Evolutionary conservation across 2,113 vertebrate species (phyloP).

Genomic region (Poeciliopsis occidentalis): DNA sequence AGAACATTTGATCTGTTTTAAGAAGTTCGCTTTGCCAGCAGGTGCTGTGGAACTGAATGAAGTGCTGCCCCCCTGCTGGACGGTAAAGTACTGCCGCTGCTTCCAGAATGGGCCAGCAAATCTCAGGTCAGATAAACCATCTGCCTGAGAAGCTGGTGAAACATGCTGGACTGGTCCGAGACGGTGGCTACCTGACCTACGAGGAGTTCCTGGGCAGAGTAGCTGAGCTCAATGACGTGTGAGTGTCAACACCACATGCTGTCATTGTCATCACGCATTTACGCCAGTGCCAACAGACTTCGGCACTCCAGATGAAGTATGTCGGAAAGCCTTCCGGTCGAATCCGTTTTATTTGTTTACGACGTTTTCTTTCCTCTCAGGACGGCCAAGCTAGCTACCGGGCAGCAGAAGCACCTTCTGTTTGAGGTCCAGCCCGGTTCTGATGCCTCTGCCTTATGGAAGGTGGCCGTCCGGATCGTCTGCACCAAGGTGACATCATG

Average conservation of each 20-base stretch:
- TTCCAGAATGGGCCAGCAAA: slow-evolving; percentile 91
- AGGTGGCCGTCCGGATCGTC: slow-evolving; percentile 90
- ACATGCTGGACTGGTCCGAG: slow-evolving; percentile 88
- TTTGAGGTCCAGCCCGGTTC: slow-evolving; percentile 96
- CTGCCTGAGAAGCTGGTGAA: slow-evolving; percentile 96
- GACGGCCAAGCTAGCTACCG: slow-evolving; percentile 88
- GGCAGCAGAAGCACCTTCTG: slow-evolving; percentile 94
- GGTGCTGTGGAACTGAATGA: slow-evolving; percentile 79
- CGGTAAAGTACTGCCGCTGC: slow-evolving; percentile 38
- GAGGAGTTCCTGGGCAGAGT: slow-evolving; percentile 98
- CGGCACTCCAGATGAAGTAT: no score
- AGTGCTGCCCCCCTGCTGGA: slow-evolving; percentile 62
- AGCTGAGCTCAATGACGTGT: slow-evolving; percentile 96
- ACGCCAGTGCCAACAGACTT: no score
- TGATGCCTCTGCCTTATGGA: slow-evolving; percentile 95
- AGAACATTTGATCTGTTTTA: not conserved
- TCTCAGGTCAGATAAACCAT: slow-evolving; percentile 91
- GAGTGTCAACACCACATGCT: slow-evolving; percentile 65
- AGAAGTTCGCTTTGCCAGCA: slow-evolving; percentile 48
- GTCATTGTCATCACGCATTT: no score
- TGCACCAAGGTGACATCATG: slow-evolving; percentile 90
- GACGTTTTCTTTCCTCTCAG: slow-evolving; percentile 65
- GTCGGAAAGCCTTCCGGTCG: no score
- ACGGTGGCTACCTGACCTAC: slow-evolving; percentile 93
- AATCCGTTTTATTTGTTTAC: not conserved